Conservation (phyloP, 2,888 invertebrate genomes). For the Plutella xylostella region DNA sequence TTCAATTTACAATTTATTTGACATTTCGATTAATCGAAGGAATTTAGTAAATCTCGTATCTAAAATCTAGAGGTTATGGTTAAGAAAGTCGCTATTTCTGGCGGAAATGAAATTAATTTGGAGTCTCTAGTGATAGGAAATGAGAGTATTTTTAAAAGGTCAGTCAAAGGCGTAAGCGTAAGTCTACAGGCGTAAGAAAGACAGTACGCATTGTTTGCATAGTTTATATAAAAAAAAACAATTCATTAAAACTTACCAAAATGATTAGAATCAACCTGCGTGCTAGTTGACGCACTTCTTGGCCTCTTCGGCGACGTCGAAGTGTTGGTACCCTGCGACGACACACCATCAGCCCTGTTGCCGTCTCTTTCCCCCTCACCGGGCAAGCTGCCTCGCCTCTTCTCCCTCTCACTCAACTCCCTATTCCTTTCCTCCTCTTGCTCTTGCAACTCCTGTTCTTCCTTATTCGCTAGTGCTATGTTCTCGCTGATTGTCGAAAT, state of each 20-base stretch:
- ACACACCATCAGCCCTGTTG: conserved; percentile 44
- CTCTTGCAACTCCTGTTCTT: conserved; percentile 33
- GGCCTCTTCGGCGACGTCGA: conserved; percentile 77
- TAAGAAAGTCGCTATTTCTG: too few relatives aligned
- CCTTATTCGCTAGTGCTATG: conserved; percentile 63
- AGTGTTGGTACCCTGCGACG: conserved; percentile 51
- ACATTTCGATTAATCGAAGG: too few relatives aligned
- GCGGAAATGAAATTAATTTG: too few relatives aligned
- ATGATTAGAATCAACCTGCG: conserved; percentile 87
- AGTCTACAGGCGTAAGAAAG: too few relatives aligned
- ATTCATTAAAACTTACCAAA: conserved; percentile 81
- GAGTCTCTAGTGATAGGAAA: too few relatives aligned
- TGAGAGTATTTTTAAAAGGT: too few relatives aligned
- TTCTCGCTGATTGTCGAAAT: conserved; percentile 82
- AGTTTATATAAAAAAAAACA: conserved; percentile 7
- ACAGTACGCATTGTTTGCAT: too few relatives aligned
- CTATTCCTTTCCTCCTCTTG: conserved; percentile 32
- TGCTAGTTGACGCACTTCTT: conserved; percentile 82
- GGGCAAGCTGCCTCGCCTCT: conserved; percentile 73
- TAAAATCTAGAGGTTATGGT: too few relatives aligned
- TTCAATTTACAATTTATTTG: too few relatives aligned
- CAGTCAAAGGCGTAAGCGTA: too few relatives aligned
- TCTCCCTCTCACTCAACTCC: conserved; percentile 55
- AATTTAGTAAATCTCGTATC: too few relatives aligned
- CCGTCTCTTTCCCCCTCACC: conserved; percentile 56